Conservation (phyloP, 2,888 invertebrate species). For the Keiferia lycopersicella region DNA sequence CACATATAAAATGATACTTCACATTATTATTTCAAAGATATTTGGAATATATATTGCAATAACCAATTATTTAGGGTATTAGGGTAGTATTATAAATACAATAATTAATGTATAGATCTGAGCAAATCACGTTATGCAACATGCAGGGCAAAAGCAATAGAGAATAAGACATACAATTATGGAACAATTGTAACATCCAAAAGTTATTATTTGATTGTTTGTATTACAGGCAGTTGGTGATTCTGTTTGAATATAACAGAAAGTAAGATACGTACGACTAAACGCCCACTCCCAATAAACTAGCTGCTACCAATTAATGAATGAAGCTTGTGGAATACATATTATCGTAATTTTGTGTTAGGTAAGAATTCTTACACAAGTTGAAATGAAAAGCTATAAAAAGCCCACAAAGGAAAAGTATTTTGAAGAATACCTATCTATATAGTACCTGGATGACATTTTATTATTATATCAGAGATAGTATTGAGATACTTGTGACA, state of each 20-base stretch:
- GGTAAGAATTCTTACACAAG: constrained; percentile 20
- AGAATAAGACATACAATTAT: neutral
- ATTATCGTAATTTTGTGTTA: constrained; percentile 37
- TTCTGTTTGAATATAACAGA: constrained; percentile 69
- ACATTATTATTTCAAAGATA: too few species aligned
- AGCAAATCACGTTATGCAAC: neutral
- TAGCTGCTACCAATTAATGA: constrained; percentile 63
- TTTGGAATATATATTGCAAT: too few species aligned
- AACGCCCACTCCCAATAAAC: constrained; percentile 58
- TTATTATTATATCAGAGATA: constrained; percentile 8
- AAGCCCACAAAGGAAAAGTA: neutral
- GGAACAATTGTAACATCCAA: neutral
- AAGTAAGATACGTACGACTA: constrained; percentile 45
- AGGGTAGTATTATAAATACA: too few species aligned
- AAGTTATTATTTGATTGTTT: constrained; percentile 61
- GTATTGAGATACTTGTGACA: constrained; percentile 14
- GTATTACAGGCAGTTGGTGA: constrained; percentile 80
- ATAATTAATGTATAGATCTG: neutral
- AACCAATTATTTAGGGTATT: too few species aligned
- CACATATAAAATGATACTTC: too few species aligned
- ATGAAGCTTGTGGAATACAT: constrained; percentile 54
- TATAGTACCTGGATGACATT: neutral
- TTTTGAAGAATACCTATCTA: neutral
- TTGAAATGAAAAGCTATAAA: constrained; percentile 8
- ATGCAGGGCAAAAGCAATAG: neutral